Base-by-base conservation (phyloP, 2,113 vertebrate species). In the Puntigrus tetrazona region DNA sequence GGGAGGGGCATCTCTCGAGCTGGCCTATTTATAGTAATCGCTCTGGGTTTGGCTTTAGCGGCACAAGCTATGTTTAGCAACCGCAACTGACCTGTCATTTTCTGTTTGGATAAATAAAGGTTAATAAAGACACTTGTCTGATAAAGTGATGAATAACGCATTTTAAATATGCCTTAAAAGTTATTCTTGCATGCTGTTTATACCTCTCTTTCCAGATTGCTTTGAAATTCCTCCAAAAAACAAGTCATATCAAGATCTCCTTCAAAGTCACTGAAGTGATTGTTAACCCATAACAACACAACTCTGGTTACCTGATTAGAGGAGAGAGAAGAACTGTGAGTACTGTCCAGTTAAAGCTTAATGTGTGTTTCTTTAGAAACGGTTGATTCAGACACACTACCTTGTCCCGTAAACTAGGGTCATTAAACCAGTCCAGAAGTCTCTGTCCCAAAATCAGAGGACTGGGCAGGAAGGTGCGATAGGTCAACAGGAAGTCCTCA, bases 231-330 rank as follows among this genome's bases (percentile, higher is more conserved):
- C 89, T 99, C 98, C 87, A 99, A 93, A 94, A 99, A 99, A 87
- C 90, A 93, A 88, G 97, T 98, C 98, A 99, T 99, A 72, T 96
- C 97, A 63, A 94, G 91, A 91, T 99, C 96, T 85, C 98, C 98
- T 93, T 99, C 98, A 92, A 99, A 99, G 95, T 99, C 98, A 89
- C 97, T 98, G 94, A 99, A 99, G 95, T 99, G 98, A 96, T 99
- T 99, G 94, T 99, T 99, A 87, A 99, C 98, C 98, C 98, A 99
- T 90, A 99, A 93, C 93, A 99, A 93, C 90, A 99, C 97, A 91
- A 99, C 98, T 92, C 98, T 97, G 91, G 98, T 99, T 92, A 99
- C 98, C 98, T 99, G 92, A 36, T 93, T 61, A 84, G 79, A 90
- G 8, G 11, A 47, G 7, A 34, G 45, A 45, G 59, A 14, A 25